These are phyloP conservation scores for Procambarus clarkii DNA, from an alignment of 1,140 invertebrate species.

Conservation along the genomic window DNA sequence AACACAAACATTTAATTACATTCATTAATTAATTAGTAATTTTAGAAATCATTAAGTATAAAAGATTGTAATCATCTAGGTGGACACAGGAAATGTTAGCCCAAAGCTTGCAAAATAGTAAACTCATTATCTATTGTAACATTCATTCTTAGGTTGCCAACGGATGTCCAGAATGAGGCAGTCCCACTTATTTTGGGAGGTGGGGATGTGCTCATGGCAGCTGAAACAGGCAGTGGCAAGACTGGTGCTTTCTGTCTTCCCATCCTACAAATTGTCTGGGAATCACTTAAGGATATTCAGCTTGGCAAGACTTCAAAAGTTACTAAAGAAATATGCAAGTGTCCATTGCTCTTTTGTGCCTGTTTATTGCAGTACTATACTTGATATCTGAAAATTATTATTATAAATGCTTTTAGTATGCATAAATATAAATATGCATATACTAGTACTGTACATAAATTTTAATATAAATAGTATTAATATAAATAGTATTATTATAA, in stretches of 20 bases:
- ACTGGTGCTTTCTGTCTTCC: conserved; percentile 99
- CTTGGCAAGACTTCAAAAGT: conserved; percentile 82
- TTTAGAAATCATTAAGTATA: too few relatives aligned
- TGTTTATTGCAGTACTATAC: too few relatives aligned
- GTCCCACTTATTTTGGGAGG: conserved; percentile 98
- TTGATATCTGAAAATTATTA: too few relatives aligned
- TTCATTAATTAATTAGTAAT: too few relatives aligned
- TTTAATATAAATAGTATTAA: too few relatives aligned
- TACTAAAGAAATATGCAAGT: conserved; percentile 71
- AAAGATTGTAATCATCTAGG: too few relatives aligned
- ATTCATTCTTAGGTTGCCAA: conserved; percentile 85
- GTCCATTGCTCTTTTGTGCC: background rate
- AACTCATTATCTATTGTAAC: background rate
- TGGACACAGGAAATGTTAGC: too few relatives aligned
- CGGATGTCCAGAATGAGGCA: conserved; percentile 98
- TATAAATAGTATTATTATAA: too few relatives aligned
- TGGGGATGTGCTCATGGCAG: conserved; percentile 99
- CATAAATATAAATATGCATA: too few relatives aligned
- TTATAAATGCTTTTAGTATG: too few relatives aligned
- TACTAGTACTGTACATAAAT: too few relatives aligned
- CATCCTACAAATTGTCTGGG: conserved; percentile 98
- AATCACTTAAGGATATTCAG: conserved; percentile 93
- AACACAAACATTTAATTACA: too few relatives aligned
- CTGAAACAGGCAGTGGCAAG: conserved; percentile 99
- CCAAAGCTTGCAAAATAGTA: background rate